Conservation (phyloP, 1,140 invertebrate genomes). For the Helicoverpa armigera region DNA sequence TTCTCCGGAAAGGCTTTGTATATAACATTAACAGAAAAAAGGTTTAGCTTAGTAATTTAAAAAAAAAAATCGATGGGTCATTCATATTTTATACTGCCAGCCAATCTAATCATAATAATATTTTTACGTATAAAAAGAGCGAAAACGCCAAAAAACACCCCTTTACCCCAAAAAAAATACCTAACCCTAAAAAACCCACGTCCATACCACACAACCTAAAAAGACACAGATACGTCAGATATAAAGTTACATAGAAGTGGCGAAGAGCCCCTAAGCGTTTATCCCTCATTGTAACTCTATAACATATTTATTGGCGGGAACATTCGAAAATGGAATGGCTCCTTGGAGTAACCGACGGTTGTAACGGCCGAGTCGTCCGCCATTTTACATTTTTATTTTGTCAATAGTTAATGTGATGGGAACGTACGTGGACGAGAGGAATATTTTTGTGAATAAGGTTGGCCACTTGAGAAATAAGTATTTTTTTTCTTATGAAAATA, state of each 20-base stretch:
- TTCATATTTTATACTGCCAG: no score
- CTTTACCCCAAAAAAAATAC: background rate
- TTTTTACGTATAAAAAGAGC: no score
- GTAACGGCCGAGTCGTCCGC: slow-evolving; percentile 71
- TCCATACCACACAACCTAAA: background rate
- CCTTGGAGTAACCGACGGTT: slow-evolving; percentile 75
- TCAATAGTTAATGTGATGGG: slow-evolving; percentile 85
- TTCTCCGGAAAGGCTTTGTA: no score
- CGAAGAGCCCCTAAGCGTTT: slow-evolving; percentile 65
- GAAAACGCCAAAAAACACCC: no score
- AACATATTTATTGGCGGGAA: slow-evolving; percentile 84
- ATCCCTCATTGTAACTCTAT: slow-evolving; percentile 82
- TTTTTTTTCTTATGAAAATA: no score
- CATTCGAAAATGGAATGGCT: slow-evolving; percentile 80
- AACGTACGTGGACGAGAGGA: slow-evolving; percentile 1
- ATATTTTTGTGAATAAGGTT: slow-evolving; percentile 26
- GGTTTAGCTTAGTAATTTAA: no score
- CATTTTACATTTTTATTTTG: slow-evolving; percentile 85
- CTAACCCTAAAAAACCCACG: slow-evolving; percentile 17
- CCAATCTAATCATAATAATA: no score
- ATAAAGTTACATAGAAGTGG: slow-evolving; percentile 57
- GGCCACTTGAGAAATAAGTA: background rate
- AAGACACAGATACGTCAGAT: slow-evolving; percentile 44
- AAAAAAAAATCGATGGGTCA: no score
- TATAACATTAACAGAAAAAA: no score